phyloP scores from a whole-genome alignment of 2,888 invertebrate species.

The Drosophila leonis region DNA sequence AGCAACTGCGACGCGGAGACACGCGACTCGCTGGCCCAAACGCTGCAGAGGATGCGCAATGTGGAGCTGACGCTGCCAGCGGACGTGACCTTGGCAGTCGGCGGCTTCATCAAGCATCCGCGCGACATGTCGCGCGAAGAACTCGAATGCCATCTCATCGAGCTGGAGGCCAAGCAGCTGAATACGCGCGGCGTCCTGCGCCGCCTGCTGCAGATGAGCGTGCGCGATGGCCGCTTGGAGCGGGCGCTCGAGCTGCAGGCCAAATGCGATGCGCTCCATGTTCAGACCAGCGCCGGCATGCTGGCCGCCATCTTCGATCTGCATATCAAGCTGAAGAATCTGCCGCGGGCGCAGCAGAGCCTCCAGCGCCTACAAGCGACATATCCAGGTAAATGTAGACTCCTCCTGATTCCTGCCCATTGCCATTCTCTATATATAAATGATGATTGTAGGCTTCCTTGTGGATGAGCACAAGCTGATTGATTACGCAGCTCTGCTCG shows the following conservation, averaged over 20 bases:
- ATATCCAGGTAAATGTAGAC: slow-evolving; percentile 86
- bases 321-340: slow-evolving; percentile 87
- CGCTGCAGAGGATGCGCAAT: slow-evolving; percentile 85
- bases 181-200: slow-evolving; percentile 89
- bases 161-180: slow-evolving; percentile 89
- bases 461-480: slow-evolving; percentile 89
- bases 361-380: slow-evolving; percentile 87
- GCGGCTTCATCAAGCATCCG: slow-evolving; percentile 86
- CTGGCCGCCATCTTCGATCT: slow-evolving; percentile 88
- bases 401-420: too few relatives aligned
- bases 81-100: slow-evolving; percentile 52
- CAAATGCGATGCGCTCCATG: slow-evolving; percentile 86
- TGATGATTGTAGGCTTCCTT: slow-evolving; percentile 87
- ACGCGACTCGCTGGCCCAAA: slow-evolving; percentile 62
- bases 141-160: slow-evolving; percentile 88
- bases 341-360: slow-evolving; percentile 86
- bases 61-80: slow-evolving; percentile 77
- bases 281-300: slow-evolving; percentile 89
- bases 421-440: too few relatives aligned
- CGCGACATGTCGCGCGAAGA: slow-evolving; percentile 88
- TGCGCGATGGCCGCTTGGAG: slow-evolving; percentile 86
- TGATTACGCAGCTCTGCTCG: slow-evolving; percentile 88
- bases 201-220: slow-evolving; percentile 87
- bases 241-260: slow-evolving; percentile 87
- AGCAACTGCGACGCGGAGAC: slow-evolving; percentile 38